phyloP scores from a whole-genome alignment of 2,113 vertebrate species.

The Hemibagrus wyckioides region DNA sequence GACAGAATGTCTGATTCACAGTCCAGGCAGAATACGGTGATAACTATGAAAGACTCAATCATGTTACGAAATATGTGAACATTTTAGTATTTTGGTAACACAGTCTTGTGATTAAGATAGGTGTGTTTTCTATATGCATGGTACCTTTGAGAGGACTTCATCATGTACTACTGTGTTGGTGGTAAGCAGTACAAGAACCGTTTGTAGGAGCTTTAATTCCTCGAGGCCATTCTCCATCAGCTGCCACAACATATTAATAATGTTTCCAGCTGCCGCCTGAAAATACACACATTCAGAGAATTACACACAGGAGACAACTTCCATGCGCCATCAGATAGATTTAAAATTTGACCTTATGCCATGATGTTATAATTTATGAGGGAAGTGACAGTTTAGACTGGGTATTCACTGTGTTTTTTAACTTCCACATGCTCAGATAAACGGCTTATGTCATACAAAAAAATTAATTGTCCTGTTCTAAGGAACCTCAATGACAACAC shows the following conservation, averaged over 20 bases:
- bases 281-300: constrained; percentile 38
- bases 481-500: not conserved
- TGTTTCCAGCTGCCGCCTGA: constrained; percentile 94
- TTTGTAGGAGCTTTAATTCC: constrained; percentile 96
- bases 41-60: not conserved
- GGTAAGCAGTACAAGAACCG: constrained; percentile 95
- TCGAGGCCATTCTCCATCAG: constrained; percentile 98
- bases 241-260: constrained; percentile 99
- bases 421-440: not conserved
- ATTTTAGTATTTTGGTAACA: not conserved
- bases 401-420: not conserved
- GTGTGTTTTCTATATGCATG: not conserved
- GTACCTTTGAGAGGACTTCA: constrained; percentile 95
- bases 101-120: not conserved
- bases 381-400: not conserved
- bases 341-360: not conserved
- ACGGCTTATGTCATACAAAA: not conserved
- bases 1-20: not conserved
- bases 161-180: constrained; percentile 98
- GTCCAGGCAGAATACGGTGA: too few species aligned
- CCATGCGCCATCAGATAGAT: not conserved
- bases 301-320: not conserved
- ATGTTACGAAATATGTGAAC: not conserved
- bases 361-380: not conserved
- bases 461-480: not conserved